Evolutionary conservation across 2,888 invertebrate species (phyloP).

Genomic region (Spilarctia lutea): DNA sequence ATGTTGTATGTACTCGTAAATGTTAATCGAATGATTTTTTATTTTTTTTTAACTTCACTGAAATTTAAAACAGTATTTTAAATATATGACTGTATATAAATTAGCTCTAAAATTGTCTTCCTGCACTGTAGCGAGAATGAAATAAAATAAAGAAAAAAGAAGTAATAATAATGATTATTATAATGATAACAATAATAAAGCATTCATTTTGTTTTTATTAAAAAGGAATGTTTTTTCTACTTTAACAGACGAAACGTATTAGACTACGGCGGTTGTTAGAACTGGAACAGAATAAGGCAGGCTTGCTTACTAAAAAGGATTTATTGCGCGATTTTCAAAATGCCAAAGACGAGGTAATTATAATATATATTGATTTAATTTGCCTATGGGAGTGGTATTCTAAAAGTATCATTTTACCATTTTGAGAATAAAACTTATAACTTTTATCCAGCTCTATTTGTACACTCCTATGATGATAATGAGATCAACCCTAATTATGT

Average conservation of each 20-base stretch:
- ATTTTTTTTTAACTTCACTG: no score
- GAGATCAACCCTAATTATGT: not conserved
- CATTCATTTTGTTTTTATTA: no score
- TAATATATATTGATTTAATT: not conserved
- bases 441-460: not conserved
- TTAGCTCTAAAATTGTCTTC: no score
- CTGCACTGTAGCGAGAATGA: no score
- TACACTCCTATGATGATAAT: not conserved
- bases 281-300: slow-evolving; percentile 74
- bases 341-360: slow-evolving; percentile 72
- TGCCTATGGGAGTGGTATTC: not conserved
- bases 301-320: slow-evolving; percentile 76
- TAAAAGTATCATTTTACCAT: not conserved
- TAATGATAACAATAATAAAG: no score
- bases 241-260: slow-evolving; percentile 69
- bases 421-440: not conserved
- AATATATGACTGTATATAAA: no score
- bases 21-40: no score
- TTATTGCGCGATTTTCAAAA: slow-evolving; percentile 79
- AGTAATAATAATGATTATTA: no score
- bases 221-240: not conserved
- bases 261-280: slow-evolving; percentile 74
- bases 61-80: no score
- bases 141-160: no score
- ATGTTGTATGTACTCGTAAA: no score